Base-by-base conservation (phyloP, 1,140 invertebrate species). In the Bombus impatiens region DNA sequence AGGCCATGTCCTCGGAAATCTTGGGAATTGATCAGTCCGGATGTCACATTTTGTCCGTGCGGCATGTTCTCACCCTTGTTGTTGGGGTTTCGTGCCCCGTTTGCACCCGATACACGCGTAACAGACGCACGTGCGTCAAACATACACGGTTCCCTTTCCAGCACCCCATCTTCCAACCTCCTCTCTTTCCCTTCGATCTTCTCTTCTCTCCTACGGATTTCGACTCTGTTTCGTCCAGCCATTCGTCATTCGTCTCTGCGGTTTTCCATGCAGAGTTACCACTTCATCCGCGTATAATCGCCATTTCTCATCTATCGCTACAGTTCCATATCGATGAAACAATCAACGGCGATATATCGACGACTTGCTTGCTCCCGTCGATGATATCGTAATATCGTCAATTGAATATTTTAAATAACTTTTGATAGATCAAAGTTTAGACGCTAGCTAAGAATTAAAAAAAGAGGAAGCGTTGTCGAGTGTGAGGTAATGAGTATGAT, bases 211-310 rank as follows among this genome's bases (percentile, higher is more conserved):
- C 67, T 47, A 37, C 10, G 35, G 44, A 53, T 72, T 25, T 78
- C 77, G 53, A 70, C 57, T 47, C 44, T 65, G 22, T 75, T 84
- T 85, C 86, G 88, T 87, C 59, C 87, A 86, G 90, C 89, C 88
- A 93, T 94, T 94, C 93, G 28, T 62, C 59, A 22, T 22, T 22
- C 47, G 92, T 93, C 90, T 91, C 88, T 91, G 93, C 88, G 93
- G 93, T 92, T 92, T 93, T 92, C 87, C 74, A 86, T 82, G 71
- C 44, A 75, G 78, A 40, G 62, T n/a, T 87, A 82, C 53, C 40
- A 78, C 79, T 87, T 90, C 59, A 82, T 87, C 62, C 74, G 32
- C 10, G 35, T 8, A 3, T 18, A 15, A 76, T 75, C n/a, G 59
- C 67, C 15, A 37, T 82, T 82, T 74, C 68, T 89, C 78, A 75